These are phyloP conservation scores for Styela clava DNA, from an alignment of 23 tunicate genomes.

Conservation along the genomic window DNA sequence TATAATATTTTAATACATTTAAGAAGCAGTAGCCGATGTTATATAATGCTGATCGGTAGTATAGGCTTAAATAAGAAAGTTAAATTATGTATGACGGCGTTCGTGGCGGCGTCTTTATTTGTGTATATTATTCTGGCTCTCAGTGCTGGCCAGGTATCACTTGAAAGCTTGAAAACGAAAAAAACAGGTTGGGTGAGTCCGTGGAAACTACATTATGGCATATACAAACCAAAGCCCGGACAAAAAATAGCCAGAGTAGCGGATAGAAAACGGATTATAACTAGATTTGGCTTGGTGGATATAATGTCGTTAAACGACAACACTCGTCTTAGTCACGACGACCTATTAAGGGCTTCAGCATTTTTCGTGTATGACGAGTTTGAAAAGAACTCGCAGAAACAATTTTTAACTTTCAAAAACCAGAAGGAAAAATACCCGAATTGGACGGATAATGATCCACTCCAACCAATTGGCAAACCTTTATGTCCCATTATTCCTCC, in stretches of 20 bases:
- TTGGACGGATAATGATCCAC: background rate
- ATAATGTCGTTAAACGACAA: background rate
- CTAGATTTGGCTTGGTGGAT: background rate
- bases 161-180: background rate
- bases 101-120: background rate
- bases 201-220: background rate
- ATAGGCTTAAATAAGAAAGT: background rate
- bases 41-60: background rate
- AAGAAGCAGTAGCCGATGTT: no score
- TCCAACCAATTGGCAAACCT: background rate
- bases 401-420: background rate
- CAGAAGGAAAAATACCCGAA: background rate
- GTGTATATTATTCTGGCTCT: background rate
- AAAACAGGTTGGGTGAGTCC: background rate
- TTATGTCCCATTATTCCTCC: background rate
- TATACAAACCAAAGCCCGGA: no score
- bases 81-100: background rate
- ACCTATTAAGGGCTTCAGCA: background rate
- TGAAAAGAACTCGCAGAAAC: background rate
- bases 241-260: background rate
- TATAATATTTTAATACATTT: no score
- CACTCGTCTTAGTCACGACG: background rate
- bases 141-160: background rate
- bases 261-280: background rate
- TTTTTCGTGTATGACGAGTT: background rate